Evolutionary conservation across 2,888 invertebrate genomes (phyloP), one percentile per base, ranked within the genome.

Genomic region (Terebella lapidaria): DNA sequence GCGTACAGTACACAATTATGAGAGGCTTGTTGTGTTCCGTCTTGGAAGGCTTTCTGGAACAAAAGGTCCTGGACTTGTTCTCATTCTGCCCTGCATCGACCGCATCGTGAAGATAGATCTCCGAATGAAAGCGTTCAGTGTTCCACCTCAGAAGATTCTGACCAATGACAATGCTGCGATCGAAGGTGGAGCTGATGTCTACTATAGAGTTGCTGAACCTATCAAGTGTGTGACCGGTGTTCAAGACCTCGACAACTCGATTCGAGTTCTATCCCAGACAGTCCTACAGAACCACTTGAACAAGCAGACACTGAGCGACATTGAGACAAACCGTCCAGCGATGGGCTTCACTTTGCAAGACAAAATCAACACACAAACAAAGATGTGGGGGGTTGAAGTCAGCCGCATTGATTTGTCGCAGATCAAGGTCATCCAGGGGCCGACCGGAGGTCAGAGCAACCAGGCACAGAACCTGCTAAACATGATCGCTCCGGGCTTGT

Each of bases 141-240:
- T 83, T 5, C 82, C 82, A n/a, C 81, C 81, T 15, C 71, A 81
- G 45, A 81, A 82, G 78, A 66, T 82, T 2, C 74, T 83, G 26
- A 81, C 82, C 2, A 61, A 64, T 15, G 83, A 83, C 69, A 71
- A 76, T 26, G 82, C 80, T 5, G 73, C 81, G 20, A 75, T 83
- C 28, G 82, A 83, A 63, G 68, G 82, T 15, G 81, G 81, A 2
- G 81, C 81, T 1, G 79, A 81, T 15, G 79, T 83, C 3, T 81
- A 77, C 63, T 77, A 78, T 61, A 72, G 73, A 45, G 76, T 83
- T 18, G 66, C 70, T n/a, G 78, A 81, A 63, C 78, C 79, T 1
- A 67, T 79, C 28, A 70, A 73, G 51, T 80, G 79, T 0, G 75
- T 82, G 5, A 78, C 78, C 27, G 71, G 73, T 58, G 74, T 82